A percentile compares a stretch with the other conserved stretches of the same genome.
phyloP scores from a whole-genome alignment of 2,113 vertebrate species.

The Anoplopoma fimbria region DNA sequence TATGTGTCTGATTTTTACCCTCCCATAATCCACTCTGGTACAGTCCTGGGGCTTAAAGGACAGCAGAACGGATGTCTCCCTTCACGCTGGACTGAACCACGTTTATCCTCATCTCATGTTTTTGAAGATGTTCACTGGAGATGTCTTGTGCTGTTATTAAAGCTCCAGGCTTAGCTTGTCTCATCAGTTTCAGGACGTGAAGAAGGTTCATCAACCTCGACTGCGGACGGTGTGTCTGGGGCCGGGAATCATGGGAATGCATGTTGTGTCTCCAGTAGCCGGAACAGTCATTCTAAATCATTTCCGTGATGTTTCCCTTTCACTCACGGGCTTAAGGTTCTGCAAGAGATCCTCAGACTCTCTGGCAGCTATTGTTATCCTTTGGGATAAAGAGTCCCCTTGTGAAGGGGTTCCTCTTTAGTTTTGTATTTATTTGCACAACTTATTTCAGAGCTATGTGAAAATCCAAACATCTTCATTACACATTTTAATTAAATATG shows the following conservation, averaged over 20 bases:
- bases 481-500: slow-evolving; percentile 1
- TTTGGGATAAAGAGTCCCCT: slow-evolving; percentile 3
- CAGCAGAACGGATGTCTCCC: slow-evolving; percentile 42
- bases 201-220: slow-evolving; percentile 9
- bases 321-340: slow-evolving; percentile 12
- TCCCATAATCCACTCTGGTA: background rate
- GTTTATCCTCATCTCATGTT: slow-evolving; percentile 61
- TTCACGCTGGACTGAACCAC: slow-evolving; percentile 39
- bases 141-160: slow-evolving; percentile 48
- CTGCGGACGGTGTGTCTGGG: slow-evolving; percentile 5
- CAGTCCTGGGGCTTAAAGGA: slow-evolving; percentile 38
- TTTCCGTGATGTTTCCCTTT: slow-evolving; percentile 28
- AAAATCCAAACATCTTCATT: slow-evolving; percentile 1
- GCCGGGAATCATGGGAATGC: slow-evolving; percentile 54
- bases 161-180: slow-evolving; percentile 54
- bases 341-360: slow-evolving; percentile 12
- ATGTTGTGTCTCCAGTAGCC: slow-evolving; percentile 42
- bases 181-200: slow-evolving; percentile 30
- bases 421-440: background rate
- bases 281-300: slow-evolving; percentile 37
- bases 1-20: slow-evolving; percentile 12
- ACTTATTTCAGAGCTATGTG: background rate
- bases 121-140: slow-evolving; percentile 39
- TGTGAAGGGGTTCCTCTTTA: background rate
- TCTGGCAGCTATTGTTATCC: background rate